Evolutionary conservation across 2,888 invertebrate species (phyloP).

Genomic region (Amblyjoppa fuscipennis): DNA sequence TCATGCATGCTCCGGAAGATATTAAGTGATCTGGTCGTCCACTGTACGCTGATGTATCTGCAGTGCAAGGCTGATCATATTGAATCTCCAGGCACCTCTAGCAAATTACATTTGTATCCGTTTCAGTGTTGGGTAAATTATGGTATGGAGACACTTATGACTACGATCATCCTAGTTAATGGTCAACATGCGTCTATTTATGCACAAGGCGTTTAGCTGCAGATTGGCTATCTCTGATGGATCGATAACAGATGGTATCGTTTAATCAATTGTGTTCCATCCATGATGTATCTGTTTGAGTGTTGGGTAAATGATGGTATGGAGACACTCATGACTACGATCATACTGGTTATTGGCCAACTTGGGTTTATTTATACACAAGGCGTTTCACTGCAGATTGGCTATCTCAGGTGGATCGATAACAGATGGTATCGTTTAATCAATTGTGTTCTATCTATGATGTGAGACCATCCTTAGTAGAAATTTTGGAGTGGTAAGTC

Average conservation of each 20-base stretch:
- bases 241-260: background rate
- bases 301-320: background rate
- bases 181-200: background rate
- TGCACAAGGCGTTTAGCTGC: background rate
- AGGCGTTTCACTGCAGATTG: background rate
- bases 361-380: background rate
- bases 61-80: conserved; percentile 30
- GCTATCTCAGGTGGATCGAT: background rate
- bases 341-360: background rate
- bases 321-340: conserved; percentile 15
- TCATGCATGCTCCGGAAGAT: too few relatives aligned
- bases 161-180: background rate
- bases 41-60: conserved; percentile 22
- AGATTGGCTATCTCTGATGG: background rate
- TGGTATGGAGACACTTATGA: conserved; percentile 11
- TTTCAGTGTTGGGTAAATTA: background rate
- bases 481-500: too few relatives aligned
- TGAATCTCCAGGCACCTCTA: background rate
- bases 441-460: background rate
- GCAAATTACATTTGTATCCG: conserved; percentile 1
- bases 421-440: background rate
- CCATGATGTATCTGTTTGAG: background rate
- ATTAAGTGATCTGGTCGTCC: too few relatives aligned
- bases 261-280: background rate
- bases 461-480: background rate